Conservation (phyloP, 2,888 invertebrate genomes). For the Gandaritis pyraliata region DNA sequence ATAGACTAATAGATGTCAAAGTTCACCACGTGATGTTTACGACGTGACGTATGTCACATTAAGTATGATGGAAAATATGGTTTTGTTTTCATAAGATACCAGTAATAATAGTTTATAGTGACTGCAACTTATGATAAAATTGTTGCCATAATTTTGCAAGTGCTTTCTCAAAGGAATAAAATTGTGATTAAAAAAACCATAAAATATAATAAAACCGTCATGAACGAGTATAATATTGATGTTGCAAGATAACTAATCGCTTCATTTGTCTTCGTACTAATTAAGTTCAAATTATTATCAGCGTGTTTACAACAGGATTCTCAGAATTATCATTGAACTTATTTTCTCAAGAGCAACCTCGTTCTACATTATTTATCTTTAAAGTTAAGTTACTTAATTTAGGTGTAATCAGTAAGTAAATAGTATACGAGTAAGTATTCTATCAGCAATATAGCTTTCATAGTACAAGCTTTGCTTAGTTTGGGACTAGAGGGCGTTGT, state of each 20-base stretch:
- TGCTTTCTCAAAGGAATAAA: too few relatives aligned
- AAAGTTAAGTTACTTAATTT: slow-evolving; percentile 2
- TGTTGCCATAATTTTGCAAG: too few relatives aligned
- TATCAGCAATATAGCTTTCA: too few relatives aligned
- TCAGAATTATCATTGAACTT: slow-evolving; percentile 31
- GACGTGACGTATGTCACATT: too few relatives aligned
- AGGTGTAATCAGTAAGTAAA: not conserved
- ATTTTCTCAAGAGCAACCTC: slow-evolving; percentile 24
- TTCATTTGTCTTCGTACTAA: slow-evolving; percentile 13
- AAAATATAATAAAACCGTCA: too few relatives aligned
- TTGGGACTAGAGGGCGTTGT: too few relatives aligned
- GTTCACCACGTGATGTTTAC: slow-evolving; percentile 5
- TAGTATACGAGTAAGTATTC: not conserved
- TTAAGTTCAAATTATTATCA: slow-evolving; percentile 22
- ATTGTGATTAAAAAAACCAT: too few relatives aligned
- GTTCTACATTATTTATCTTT: slow-evolving; percentile 27
- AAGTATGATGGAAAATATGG: too few relatives aligned
- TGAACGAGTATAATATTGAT: not conserved
- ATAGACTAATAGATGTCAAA: not conserved
- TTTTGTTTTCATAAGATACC: too few relatives aligned
- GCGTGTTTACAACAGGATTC: slow-evolving; percentile 26
- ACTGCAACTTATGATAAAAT: too few relatives aligned
- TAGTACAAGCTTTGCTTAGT: too few relatives aligned
- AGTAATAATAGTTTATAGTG: too few relatives aligned
- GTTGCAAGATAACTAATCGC: slow-evolving; percentile 1